Percentiles rank a stretch among this genome's conserved stretches.
Evolutionary conservation across 2,888 invertebrate species (phyloP).

Genomic region (Conops quadrifasciatus): DNA sequence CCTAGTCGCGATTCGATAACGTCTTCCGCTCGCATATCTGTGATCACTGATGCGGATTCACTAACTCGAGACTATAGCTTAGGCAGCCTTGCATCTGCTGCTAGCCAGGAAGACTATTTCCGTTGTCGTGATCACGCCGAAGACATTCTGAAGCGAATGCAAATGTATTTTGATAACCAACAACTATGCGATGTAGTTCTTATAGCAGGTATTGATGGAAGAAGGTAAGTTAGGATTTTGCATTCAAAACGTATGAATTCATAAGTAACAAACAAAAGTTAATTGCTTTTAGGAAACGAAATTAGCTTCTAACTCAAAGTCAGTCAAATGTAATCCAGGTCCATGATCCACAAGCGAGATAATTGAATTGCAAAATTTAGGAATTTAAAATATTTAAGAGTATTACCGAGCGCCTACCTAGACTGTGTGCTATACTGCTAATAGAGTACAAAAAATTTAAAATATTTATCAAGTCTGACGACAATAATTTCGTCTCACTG

Average conservation of each 20-base stretch:
- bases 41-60: slow-evolving; percentile 63
- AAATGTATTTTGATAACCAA: slow-evolving; percentile 80
- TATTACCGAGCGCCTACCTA: no score
- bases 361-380: no score
- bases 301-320: background rate
- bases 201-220: slow-evolving; percentile 77
- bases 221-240: slow-evolving; percentile 65
- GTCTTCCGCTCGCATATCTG: slow-evolving; percentile 60
- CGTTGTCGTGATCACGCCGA: slow-evolving; percentile 83
- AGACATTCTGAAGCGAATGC: slow-evolving; percentile 82
- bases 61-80: slow-evolving; percentile 75
- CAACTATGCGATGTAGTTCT: slow-evolving; percentile 89
- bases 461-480: no score
- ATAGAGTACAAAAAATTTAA: no score
- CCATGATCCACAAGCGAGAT: slow-evolving; percentile 1
- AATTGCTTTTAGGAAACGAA: background rate
- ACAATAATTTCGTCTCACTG: no score
- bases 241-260: background rate
- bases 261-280: background rate
- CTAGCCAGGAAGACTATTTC: slow-evolving; percentile 81
- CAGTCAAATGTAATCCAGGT: background rate
- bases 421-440: no score
- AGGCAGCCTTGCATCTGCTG: slow-evolving; percentile 72
- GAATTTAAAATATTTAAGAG: no score
- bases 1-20: slow-evolving; percentile 64